Conservation (phyloP, 2,113 vertebrate species). For the Australoheros scitulus region DNA sequence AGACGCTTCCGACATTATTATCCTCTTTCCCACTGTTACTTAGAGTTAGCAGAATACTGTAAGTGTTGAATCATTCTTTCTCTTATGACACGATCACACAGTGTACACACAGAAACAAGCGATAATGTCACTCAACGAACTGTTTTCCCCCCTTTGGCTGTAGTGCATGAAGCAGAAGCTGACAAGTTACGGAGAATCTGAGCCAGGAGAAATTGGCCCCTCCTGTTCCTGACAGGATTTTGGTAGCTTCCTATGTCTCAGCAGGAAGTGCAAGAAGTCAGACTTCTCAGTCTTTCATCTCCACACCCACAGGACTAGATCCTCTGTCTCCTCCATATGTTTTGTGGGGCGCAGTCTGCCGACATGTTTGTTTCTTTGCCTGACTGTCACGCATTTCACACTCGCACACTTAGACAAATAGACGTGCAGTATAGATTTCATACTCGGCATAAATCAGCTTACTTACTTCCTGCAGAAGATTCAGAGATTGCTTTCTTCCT, state of each 20-base stretch:
- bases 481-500: not conserved
- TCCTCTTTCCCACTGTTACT: constrained; percentile 7
- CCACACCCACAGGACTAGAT: constrained; percentile 54
- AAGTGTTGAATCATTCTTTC: constrained; percentile 16
- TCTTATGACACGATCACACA: not conserved
- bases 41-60: constrained; percentile 4
- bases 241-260: constrained; percentile 78
- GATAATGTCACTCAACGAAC: constrained; percentile 1
- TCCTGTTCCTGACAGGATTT: constrained; percentile 80
- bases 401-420: not conserved
- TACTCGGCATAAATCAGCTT: constrained; percentile 35
- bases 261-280: constrained; percentile 78
- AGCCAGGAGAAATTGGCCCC: constrained; percentile 55
- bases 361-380: constrained; percentile 25
- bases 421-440: constrained; percentile 4
- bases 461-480: not conserved
- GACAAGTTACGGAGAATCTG: constrained; percentile 51
- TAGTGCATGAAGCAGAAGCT: constrained; percentile 29
- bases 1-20: constrained; percentile 24
- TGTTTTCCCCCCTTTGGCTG: not conserved
- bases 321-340: constrained; percentile 25
- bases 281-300: constrained; percentile 61
- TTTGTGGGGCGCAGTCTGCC: constrained; percentile 4
- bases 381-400: constrained; percentile 9
- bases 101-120: not conserved